Conservation (phyloP, 2,113 vertebrate genomes). For the Thamnophis sirtalis region DNA sequence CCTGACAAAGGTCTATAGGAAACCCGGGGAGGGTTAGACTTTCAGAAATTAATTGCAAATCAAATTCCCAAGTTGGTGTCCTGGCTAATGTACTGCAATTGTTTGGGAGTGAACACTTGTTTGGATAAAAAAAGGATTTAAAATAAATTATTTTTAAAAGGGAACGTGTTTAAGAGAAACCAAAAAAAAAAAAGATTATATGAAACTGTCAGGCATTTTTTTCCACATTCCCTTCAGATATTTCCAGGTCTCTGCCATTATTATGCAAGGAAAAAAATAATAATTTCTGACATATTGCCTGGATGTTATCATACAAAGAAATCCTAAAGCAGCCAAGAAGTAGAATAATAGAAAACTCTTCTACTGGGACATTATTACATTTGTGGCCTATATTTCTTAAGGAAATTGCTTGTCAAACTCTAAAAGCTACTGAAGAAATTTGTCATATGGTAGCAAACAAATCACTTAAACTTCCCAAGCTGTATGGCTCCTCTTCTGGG, state of each 20-base stretch:
- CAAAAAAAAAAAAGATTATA: slow-evolving; percentile 29
- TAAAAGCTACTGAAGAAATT: slow-evolving; percentile 17
- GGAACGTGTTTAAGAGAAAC: not conserved
- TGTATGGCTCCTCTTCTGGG: not conserved
- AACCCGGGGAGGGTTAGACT: slow-evolving; percentile 12
- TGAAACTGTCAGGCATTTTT: slow-evolving; percentile 21
- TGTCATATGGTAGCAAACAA: slow-evolving; percentile 6
- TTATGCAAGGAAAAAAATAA: slow-evolving; percentile 32
- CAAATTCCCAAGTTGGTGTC: slow-evolving; percentile 11
- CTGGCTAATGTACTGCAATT: not conserved
- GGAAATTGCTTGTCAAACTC: not conserved
- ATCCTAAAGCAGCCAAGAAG: slow-evolving; percentile 28
- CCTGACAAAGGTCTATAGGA: slow-evolving; percentile 46
- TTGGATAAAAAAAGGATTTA: not conserved
- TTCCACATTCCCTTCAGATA: not conserved
- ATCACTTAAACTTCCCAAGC: not conserved
- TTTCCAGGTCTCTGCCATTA: slow-evolving; percentile 35
- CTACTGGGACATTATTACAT: slow-evolving; percentile 40
- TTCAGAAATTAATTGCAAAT: slow-evolving; percentile 11
- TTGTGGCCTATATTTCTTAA: slow-evolving; percentile 39
- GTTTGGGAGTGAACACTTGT: not conserved
- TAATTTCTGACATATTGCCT: slow-evolving; percentile 36
- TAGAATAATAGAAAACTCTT: slow-evolving; percentile 40
- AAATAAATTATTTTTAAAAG: slow-evolving; percentile 8
- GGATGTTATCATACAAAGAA: slow-evolving; percentile 22